phyloP scores from a whole-genome alignment of 2,888 invertebrate genomes.

The Noctua comes region DNA sequence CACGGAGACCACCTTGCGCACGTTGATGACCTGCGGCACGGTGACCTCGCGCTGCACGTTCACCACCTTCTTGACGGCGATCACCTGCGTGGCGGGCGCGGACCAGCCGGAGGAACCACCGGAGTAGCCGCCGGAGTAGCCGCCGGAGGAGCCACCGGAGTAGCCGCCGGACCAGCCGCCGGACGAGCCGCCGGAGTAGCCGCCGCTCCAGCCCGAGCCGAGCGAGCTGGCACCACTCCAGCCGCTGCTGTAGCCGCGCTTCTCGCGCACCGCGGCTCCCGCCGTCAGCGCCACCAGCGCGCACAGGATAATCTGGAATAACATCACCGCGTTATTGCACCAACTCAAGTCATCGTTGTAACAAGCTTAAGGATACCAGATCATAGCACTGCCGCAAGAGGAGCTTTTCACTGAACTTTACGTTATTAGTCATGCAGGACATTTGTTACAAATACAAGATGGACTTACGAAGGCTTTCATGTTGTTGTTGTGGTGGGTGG shows the following conservation, averaged over 20 bases:
- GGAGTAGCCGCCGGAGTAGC: slow-evolving; percentile 29
- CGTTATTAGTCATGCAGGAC: neutral
- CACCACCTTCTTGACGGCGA: slow-evolving; percentile 73
- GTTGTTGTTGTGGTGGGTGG: slow-evolving; percentile 43
- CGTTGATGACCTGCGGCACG: slow-evolving; percentile 73
- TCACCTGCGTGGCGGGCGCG: slow-evolving; percentile 65
- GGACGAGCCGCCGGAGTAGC: slow-evolving; percentile 29
- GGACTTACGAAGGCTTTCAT: slow-evolving; percentile 63
- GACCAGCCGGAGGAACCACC: slow-evolving; percentile 35
- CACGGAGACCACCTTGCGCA: slow-evolving; percentile 77
- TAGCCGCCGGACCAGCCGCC: slow-evolving; percentile 34
- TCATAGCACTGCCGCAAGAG: neutral
- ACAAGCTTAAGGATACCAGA: neutral
- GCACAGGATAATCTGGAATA: slow-evolving; percentile 48
- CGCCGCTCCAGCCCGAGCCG: slow-evolving; percentile 30
- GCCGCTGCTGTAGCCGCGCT: slow-evolving; percentile 60
- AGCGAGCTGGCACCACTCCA: slow-evolving; percentile 16
- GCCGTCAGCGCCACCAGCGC: slow-evolving; percentile 51
- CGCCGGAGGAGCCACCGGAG: slow-evolving; percentile 27
- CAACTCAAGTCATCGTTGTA: neutral
- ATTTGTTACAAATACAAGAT: neutral
- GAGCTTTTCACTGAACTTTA: neutral
- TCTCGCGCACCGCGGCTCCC: slow-evolving; percentile 54
- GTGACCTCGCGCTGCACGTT: slow-evolving; percentile 73
- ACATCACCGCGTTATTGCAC: slow-evolving; percentile 6